phyloP scores from a whole-genome alignment of 2,797 vertebrate genomes.

The Diglossa cyanea region DNA sequence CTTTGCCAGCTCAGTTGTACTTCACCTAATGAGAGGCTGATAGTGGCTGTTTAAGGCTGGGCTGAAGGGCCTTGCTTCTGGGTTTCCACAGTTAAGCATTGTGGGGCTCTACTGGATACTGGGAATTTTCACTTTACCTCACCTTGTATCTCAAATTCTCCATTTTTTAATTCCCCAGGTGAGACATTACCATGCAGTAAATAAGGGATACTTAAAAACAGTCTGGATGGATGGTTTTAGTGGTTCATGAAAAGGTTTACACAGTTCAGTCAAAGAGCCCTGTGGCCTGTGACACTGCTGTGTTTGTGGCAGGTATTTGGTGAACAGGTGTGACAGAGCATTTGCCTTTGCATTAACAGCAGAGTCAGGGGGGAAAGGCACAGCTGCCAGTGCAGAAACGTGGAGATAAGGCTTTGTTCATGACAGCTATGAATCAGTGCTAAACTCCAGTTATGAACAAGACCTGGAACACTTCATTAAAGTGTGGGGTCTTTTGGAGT shows the following conservation, averaged over 20 bases:
- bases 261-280: fast-evolving
- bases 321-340: neutral
- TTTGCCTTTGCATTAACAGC: neutral
- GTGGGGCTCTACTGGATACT: neutral
- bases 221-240: neutral
- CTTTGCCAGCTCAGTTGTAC: neutral
- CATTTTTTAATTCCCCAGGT: neutral
- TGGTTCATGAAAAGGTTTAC: neutral
- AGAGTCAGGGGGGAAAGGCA: neutral
- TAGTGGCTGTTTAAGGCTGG: neutral
- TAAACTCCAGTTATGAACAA: neutral
- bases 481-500: neutral
- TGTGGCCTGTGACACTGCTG: neutral
- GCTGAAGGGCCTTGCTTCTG: neutral
- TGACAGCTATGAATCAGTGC: neutral
- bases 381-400: neutral
- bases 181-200: neutral
- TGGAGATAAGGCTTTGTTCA: neutral
- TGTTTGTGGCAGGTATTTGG: neutral
- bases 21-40: neutral
- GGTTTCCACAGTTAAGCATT: neutral
- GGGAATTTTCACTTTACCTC: neutral
- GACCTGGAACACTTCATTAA: fast-evolving
- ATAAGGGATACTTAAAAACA: neutral
- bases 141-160: neutral